Conservation (phyloP, 2,113 vertebrate species). For the Pygoscelis antarcticus region DNA sequence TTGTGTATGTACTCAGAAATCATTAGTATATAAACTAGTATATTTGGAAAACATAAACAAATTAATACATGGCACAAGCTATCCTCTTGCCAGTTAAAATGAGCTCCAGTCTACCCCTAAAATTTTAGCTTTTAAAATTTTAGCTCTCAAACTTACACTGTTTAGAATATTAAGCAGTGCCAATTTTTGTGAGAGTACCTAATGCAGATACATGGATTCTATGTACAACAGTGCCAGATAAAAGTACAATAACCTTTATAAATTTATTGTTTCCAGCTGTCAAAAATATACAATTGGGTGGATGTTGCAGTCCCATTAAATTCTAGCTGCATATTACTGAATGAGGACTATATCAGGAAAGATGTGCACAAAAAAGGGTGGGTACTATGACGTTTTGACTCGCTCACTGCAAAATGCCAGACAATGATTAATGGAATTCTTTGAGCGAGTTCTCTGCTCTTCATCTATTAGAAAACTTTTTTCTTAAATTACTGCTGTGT, state of each 20-base stretch:
- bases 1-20: not conserved
- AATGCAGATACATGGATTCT: not conserved
- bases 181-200: not conserved
- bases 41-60: not conserved
- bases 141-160: not conserved
- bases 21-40: not conserved
- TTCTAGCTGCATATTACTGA: not conserved
- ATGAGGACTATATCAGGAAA: not conserved
- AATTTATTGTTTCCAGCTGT: not conserved
- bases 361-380: not conserved
- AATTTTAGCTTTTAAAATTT: not conserved
- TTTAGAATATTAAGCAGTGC: not conserved
- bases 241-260: not conserved
- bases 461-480: not conserved
- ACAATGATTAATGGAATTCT: not conserved
- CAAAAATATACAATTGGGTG: not conserved
- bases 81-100: not conserved
- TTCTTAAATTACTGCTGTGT: not conserved
- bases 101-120: not conserved
- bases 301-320: not conserved
- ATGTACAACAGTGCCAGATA: not conserved
- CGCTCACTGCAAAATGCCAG: not conserved
- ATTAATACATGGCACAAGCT: not conserved
- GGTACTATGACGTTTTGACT: not conserved
- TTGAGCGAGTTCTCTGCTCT: not conserved